A percentile compares a stretch with the other conserved stretches of the same genome.
phyloP scores from a whole-genome alignment of 2,888 invertebrate species.

The Drosophila quinaria region DNA sequence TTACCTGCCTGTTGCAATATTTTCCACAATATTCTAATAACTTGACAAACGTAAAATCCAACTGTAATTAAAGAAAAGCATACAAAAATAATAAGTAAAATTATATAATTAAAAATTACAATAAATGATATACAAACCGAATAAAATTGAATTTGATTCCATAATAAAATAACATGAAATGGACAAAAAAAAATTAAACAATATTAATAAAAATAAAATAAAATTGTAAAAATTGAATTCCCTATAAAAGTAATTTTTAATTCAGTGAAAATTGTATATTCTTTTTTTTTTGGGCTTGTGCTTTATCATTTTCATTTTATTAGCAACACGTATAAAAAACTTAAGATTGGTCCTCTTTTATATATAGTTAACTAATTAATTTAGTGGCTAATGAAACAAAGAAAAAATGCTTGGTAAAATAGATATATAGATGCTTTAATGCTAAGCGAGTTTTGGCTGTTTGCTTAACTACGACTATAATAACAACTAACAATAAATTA shows the following conservation, averaged over 20 bases:
- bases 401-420: constrained; percentile 42
- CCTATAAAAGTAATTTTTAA: not conserved
- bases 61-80: constrained; percentile 36
- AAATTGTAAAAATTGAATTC: not conserved
- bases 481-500: constrained; percentile 24
- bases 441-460: constrained; percentile 40
- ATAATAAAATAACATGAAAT: constrained; percentile 1
- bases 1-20: constrained; percentile 35
- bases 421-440: constrained; percentile 39
- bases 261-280: constrained; percentile 1
- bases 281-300: constrained; percentile 30
- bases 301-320: constrained; percentile 47
- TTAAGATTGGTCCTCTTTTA: constrained; percentile 46
- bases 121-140: constrained; percentile 9
- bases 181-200: not conserved
- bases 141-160: not conserved
- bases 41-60: not conserved
- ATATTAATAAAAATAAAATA: constrained; percentile 5
- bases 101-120: not conserved
- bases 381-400: constrained; percentile 27
- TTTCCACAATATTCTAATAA: not conserved
- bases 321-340: constrained; percentile 67
- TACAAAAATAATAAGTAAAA: constrained; percentile 13
- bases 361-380: not conserved
- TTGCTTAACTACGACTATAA: constrained; percentile 17